Conservation (phyloP, 1,140 invertebrate species). For the Asobara japonica region DNA sequence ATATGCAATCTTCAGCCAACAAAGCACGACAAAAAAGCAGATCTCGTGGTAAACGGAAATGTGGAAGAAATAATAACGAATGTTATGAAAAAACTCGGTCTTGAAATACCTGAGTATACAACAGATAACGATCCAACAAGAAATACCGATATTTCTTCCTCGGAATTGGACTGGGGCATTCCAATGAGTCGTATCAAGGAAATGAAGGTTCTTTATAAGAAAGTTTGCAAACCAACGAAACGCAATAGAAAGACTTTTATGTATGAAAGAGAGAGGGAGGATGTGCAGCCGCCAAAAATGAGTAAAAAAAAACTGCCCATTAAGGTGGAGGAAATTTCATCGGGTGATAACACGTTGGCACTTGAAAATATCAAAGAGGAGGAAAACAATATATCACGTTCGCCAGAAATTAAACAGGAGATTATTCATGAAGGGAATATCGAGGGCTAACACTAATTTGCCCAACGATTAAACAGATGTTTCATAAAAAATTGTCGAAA, state of each 20-base stretch:
- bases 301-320: conserved; percentile 49
- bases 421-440: not conserved
- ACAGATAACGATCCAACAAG: conserved; percentile 75
- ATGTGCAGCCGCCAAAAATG: conserved; percentile 45
- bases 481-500: too few relatives aligned
- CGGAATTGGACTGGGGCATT: conserved; percentile 72
- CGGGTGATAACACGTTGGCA: not conserved
- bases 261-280: conserved; percentile 60
- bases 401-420: not conserved
- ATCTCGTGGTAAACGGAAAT: conserved; percentile 89
- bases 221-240: conserved; percentile 63
- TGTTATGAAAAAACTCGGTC: conserved; percentile 77
- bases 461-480: too few relatives aligned
- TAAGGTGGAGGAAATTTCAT: conserved; percentile 42
- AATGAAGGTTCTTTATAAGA: conserved; percentile 68
- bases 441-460: not conserved
- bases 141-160: conserved; percentile 54
- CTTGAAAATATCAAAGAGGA: not conserved
- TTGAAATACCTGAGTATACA: conserved; percentile 79
- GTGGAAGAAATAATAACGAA: conserved; percentile 86
- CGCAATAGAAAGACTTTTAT: conserved; percentile 64
- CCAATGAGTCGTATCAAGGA: conserved; percentile 64
- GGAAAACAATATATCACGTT: not conserved
- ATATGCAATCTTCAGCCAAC: conserved; percentile 98
- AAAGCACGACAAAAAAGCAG: conserved; percentile 94